Base-by-base conservation (phyloP, 2,113 vertebrate genomes). In the Mystacornis crossleyi region DNA sequence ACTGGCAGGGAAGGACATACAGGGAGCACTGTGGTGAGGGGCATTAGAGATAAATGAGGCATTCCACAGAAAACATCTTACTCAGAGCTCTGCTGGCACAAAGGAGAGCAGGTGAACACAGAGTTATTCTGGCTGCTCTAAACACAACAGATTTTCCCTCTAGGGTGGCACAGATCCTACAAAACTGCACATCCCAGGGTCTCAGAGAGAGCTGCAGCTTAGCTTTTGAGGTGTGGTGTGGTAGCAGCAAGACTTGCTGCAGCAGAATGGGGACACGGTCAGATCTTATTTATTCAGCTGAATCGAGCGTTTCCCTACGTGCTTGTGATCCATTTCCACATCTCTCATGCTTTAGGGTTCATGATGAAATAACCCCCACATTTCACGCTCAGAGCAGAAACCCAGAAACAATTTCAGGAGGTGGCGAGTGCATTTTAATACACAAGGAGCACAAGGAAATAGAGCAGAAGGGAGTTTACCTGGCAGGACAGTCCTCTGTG, bases 401-500 rank as follows among this genome's bases (percentile, higher is more conserved):
- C 33, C 58, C 53, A 72, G 31, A 86, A 82, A 72, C 43, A 10
- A 33, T 7, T 74, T 45, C 45, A 74, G 58, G 29, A 42, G 42
- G 26, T 7, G n/a, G 18, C 10, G 19, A 62, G 17, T 31, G 34
- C 16, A 19, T 58, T 73, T 65, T 12, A 29, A 53, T 9, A 57
- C 18, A 34, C 24, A 23, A 4, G 40, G 28, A 42, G 21, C 20
- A 11, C 23, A 13, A 3, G 16, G 33, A 71, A 72, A n/a, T 7
- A 14, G 6, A 61, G 51, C 18, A 60, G 74, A 60, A 81, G 55
- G 8, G 6, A 28, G 33, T 61, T 42, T 97, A 99, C 99, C 99
- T 98, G 60, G 98, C 96, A 31, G 99, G 98, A 51, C 99, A 99
- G 97, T 99, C 98, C 48, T 72, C 95, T 85, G 64, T 79, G 88